phyloP scores from a whole-genome alignment of 2,113 vertebrate genomes.

The Xiphorhynchus elegans region DNA sequence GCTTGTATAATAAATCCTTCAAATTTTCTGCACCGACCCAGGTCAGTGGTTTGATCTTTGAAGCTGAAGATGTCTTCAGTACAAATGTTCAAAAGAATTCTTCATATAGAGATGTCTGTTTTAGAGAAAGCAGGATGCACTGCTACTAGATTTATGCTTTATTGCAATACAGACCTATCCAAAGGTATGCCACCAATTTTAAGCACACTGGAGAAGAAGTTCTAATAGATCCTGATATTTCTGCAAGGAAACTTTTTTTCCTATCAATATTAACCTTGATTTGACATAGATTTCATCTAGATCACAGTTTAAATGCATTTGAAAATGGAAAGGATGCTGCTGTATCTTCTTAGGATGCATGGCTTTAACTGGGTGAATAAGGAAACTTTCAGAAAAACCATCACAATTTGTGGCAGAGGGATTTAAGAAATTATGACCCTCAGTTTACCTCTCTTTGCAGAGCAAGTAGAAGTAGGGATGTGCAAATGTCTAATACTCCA shows the following conservation, averaged over 20 bases:
- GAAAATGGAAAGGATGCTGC: neutral
- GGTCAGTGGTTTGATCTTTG: conserved; percentile 26
- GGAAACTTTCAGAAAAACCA: neutral
- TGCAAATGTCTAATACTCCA: neutral
- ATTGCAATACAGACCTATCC: neutral
- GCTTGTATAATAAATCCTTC: conserved; percentile 40
- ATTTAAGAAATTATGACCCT: neutral
- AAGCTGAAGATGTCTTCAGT: conserved; percentile 1
- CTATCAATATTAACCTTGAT: neutral
- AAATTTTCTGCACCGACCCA: neutral
- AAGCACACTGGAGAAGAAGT: neutral
- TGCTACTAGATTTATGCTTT: neutral
- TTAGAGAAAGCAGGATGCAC: neutral
- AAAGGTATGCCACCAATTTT: neutral
- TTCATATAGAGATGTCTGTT: neutral
- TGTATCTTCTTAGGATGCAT: neutral
- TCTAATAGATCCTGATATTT: neutral
- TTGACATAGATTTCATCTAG: neutral
- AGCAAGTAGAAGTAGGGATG: neutral
- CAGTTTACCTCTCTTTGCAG: neutral
- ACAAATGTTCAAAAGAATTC: neutral
- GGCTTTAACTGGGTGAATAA: neutral
- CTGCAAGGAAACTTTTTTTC: neutral
- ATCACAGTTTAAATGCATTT: neutral
- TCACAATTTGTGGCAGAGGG: neutral